Evolutionary conservation across 2,888 invertebrate species (phyloP).

Genomic region (Agrenia bidenticulata): DNA sequence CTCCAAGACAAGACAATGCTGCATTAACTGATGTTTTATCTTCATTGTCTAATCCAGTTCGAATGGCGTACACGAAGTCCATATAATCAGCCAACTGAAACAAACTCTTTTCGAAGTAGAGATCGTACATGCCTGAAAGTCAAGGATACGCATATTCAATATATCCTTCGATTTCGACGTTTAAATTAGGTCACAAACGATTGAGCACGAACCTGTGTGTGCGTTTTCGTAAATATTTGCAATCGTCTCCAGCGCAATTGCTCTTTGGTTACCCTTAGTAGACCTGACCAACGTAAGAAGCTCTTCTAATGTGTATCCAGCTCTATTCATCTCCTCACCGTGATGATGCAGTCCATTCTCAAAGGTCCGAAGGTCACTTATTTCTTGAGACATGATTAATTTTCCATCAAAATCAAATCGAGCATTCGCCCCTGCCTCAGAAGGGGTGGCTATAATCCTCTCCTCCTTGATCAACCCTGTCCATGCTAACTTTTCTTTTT

Average conservation of each 20-base stretch:
- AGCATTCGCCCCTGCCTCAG: constrained; percentile 23
- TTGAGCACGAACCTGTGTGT: constrained; percentile 47
- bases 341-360: constrained; percentile 81
- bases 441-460: not conserved
- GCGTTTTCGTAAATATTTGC: constrained; percentile 67
- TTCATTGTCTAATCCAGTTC: constrained; percentile 40
- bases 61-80: constrained; percentile 41
- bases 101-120: constrained; percentile 34
- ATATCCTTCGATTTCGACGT: no score
- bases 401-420: constrained; percentile 74
- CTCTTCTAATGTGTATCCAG: constrained; percentile 89
- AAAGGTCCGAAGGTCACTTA: constrained; percentile 54
- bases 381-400: constrained; percentile 12
- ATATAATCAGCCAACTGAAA: constrained; percentile 40
- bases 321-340: constrained; percentile 85
- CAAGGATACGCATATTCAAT: no score
- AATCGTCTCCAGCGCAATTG: constrained; percentile 74
- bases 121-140: constrained; percentile 43
- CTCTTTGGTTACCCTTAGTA: constrained; percentile 78
- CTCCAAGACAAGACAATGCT: constrained; percentile 36
- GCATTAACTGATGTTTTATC: constrained; percentile 41
- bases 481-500: constrained; percentile 86
- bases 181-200: no score
- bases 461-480: constrained; percentile 65
- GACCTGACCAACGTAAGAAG: constrained; percentile 72